Base-by-base conservation (phyloP, 2,888 invertebrate genomes). In the Melanostoma scalare region DNA sequence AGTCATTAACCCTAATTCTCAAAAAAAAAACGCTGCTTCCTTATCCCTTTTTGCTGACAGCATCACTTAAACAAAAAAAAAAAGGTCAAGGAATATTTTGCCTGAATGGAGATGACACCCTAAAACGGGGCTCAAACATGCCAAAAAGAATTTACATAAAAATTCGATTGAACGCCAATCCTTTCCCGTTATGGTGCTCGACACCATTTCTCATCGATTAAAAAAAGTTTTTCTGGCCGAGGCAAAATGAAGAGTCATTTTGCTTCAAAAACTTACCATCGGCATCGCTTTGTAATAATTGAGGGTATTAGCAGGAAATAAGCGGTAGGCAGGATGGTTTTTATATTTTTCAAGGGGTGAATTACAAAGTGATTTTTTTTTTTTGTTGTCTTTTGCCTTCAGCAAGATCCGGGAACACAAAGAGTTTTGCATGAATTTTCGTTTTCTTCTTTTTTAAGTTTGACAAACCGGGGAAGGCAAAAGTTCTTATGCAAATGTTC, bases 111-210 rank as follows among this genome's bases (percentile, higher is more conserved):
- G 69, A 36, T 60, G 46, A 60, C 50, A 46, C 61, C 44, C 53
- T 33, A 38, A 46, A 61, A 9, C 20, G 20, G 46, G 60, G 42
- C 36, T 63, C 63, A 71, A 63, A 63, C 56, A 77, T 69, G 61
- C 61, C 48, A 69, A 52, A 55, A 48, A 63, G 55, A 77, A 77
- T 77, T 77, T 63, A 56, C 76, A 77, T 77, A 77, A 48, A 69
- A 77, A 56, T 63, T 69, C 69, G 61, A 77, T 77, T 63, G 69
- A 71, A 77, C 50, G 42, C 48, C 40, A 46, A 48, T 55, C 68
- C 31, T 8, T 40, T 40, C 4, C 52, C 38, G 40, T 67, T 53
- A 31, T 67, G 38, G 52, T 38, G 31, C 40, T 42, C 10, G 40
- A 52, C 42, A 38, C 33, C 33, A 38, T 46, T n/a, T 8, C 10